Evolutionary conservation across 2,888 invertebrate genomes (phyloP), one percentile per base, ranked within the genome.

Genomic region (Papilio demoleus): DNA sequence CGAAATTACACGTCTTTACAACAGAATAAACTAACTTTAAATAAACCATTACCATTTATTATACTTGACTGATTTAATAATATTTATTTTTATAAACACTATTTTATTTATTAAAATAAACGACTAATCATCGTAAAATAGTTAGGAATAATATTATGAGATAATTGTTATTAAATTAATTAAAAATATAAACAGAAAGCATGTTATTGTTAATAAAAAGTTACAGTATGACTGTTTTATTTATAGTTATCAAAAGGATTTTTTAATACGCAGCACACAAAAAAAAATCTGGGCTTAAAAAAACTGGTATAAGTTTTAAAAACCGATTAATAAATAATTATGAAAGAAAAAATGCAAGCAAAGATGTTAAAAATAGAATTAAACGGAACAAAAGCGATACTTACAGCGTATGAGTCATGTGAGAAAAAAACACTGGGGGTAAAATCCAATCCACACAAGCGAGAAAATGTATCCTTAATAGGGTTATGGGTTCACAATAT

Each of bases 341-440:
- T 22, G 4, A 22, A 56, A 17, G 9, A 31, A 56, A 31, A n/a
- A 17, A 31, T 2, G 31, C n/a, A 9, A 31, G 19, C 2, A 2
- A n/a, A 17, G 4, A 56, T 2, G 14, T 31, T 56, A 56, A 56
- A 56, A 31, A 56, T 56, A 56, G 53, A n/a, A 31, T 50, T 22
- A 53, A n/a, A 31, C 17, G 71, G 71, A 75, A 73, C 73, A 77
- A 78, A 88, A 87, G 87, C 85, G 34, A 19, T 91, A 92, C 90
- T 92, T 88, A 92, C 90, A 87, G 84, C 79, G 79, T 79, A 81
- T 84, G 82, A 80, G 84, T 79, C 86, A 88, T 87, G n/a, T n/a
- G 87, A 81, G 73, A 84, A 80, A 78, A 79, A 81, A 79, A 81
- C 82, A 83, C 84, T 80, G 22, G 75, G 79, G 47, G 76, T 79